Base-by-base conservation (phyloP, 2,113 vertebrate genomes). In the Entomyzon cyanotis region DNA sequence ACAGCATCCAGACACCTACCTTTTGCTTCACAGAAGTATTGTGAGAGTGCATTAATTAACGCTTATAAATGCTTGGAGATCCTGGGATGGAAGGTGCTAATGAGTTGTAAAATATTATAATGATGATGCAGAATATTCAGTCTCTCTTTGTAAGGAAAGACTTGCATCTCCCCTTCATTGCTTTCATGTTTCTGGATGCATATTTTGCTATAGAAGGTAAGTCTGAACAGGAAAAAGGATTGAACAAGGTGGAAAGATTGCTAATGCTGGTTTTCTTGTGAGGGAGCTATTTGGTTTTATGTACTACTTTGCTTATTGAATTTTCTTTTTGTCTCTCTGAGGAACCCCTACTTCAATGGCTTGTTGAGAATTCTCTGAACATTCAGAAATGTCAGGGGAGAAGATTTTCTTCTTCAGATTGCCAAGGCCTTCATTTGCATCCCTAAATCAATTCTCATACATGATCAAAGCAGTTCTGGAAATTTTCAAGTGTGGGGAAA, bases 371-470 rank as follows among this genome's bases (percentile, higher is more conserved):
- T 94, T 96, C 95, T 94, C 91, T 33, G 64, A 95, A 92, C 27
- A 4, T 89, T 74, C 92, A 81, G 35, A 81, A 94, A 80, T 94
- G 82, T 91, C 86, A 97, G 70, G 83, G 91, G 95, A 96, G 68
- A 94, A 70, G 83, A 68, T 93, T 87, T 92, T 62, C 89, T 85
- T 75, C 94, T 83, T 92, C 63, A 82, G 56, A 92, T 94, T 94
- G 83, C 82, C 65, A 73, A 68, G 85, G 74, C 86, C 84, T 94
- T 97, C 84, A 92, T 97, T 96, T 96, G 94, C 95, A 97, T 94
- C 56, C 92, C 95, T 92, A 82, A 96, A 93, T 95, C 93, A 89
- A 89, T 95, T 94, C 85, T 60, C 83, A 69, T 60, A 71, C 62
- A 78, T 80, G 90, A 97, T 96, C 91, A 94, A 96, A 97, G 89